Conservation (phyloP, 1,140 invertebrate species). For the Belonocnema kinseyi region DNA sequence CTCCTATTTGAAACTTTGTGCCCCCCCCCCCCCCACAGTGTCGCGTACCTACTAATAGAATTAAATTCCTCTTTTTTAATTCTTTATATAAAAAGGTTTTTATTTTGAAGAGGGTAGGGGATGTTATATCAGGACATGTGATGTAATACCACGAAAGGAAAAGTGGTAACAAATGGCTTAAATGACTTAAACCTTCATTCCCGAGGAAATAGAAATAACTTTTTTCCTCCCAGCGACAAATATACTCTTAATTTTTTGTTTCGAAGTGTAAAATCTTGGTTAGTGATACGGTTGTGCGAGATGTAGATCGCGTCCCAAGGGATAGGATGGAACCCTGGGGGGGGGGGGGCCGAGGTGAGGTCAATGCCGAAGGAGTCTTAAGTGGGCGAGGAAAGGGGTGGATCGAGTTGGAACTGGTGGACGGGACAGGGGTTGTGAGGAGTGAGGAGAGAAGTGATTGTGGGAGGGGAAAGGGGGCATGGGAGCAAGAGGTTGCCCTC, state of each 20-base stretch:
- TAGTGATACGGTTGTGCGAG: slow-evolving; percentile 41
- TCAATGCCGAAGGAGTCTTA: slow-evolving; percentile 68
- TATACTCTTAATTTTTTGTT: background rate
- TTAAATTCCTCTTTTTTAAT: no score
- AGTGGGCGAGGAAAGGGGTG: slow-evolving; percentile 53
- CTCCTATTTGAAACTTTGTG: no score
- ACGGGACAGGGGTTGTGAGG: slow-evolving; percentile 45
- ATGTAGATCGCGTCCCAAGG: slow-evolving; percentile 55
- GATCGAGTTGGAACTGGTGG: slow-evolving; percentile 42
- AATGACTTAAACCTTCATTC: no score
- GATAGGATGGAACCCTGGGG: slow-evolving; percentile 54
- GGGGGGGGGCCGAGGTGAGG: slow-evolving; percentile 70
- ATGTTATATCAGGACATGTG: no score
- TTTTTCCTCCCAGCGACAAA: background rate
- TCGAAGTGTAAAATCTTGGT: slow-evolving; percentile 5
- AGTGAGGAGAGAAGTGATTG: slow-evolving; percentile 37
- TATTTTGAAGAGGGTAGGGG: no score
- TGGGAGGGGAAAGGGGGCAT: slow-evolving; percentile 37
- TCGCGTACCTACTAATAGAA: no score
- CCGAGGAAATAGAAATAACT: no score
- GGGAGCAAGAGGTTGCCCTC: slow-evolving; percentile 66
- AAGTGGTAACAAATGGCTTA: no score
- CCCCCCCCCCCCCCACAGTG: no score
- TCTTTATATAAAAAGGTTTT: no score
- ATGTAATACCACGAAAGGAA: no score